phyloP scores from a whole-genome alignment of 2,113 vertebrate species.

The Rhodinocichla rosea region DNA sequence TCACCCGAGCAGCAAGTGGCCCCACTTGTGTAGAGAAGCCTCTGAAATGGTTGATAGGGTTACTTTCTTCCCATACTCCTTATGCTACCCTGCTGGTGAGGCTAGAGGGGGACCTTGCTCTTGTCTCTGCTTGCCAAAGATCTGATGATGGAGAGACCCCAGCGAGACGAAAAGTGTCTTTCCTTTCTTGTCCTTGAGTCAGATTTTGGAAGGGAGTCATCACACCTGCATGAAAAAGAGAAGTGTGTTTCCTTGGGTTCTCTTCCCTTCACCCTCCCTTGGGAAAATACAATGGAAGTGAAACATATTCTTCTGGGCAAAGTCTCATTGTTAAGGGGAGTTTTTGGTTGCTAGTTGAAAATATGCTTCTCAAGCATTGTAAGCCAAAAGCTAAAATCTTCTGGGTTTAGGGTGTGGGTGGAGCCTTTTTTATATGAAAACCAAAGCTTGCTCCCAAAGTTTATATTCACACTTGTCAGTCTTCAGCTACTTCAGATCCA shows the following conservation, averaged over 20 bases:
- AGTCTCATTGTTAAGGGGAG: not conserved
- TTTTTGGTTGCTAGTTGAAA: not conserved
- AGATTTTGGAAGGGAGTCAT: not conserved
- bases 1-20: not conserved
- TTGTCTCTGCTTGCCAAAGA: not conserved
- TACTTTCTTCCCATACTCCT: not conserved
- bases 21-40: not conserved
- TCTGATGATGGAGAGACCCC: not conserved
- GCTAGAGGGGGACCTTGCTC: not conserved
- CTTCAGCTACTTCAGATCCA: not conserved
- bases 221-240: not conserved
- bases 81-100: not conserved
- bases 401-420: not conserved
- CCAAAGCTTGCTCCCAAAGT: not conserved
- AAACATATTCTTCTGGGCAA: not conserved
- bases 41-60: not conserved
- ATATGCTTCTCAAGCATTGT: not conserved
- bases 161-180: not conserved
- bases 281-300: not conserved
- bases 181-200: not conserved
- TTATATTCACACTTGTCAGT: not conserved
- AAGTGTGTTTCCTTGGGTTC: not conserved
- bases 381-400: not conserved
- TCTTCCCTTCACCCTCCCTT: not conserved
- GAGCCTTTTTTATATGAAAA: not conserved